Base-by-base conservation (phyloP, 2,888 invertebrate species). In the Dryobotodes eremita region DNA sequence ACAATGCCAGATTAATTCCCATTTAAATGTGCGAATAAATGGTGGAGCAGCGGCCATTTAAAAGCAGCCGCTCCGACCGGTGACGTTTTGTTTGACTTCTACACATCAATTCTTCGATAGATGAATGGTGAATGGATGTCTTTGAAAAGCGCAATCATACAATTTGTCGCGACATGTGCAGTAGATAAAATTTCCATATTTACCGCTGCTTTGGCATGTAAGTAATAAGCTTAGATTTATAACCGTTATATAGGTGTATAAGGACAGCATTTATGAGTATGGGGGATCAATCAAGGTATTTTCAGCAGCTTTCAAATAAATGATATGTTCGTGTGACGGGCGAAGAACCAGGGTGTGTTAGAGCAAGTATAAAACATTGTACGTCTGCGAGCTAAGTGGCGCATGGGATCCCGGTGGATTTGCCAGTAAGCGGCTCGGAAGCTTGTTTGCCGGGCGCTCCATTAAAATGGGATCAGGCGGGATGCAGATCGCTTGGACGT, bases 381-480 rank as follows among this genome's bases (percentile, higher is more conserved):
- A 94, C 89, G 93, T 93, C 90, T 90, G 88, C 90, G 91, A 91
- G 92, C 94, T 96, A 96, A 96, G 96, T 96, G 94, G 95, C 92
- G 95, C 94, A 95, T 91, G 89, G 95, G 95, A 95, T 96, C 94
- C 93, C 92, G 89, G 92, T 92, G 96, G 96, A 96, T 97, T 97
- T 96, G 92, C 93, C 94, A 91, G 95, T 95, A 96, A 96, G 96
- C 96, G 94, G 95, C 94, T 94, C 93, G 87, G 93, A 93, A 95
- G 96, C 96, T 95, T 96, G 96, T 96, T 96, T 96, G 96, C 96
- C 95, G 94, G 95, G 95, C 95, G 96, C 95, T 97, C 96, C 96
- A 97, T 97, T 97, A 97, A 97, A 97, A 96, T 96, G 93, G 97
- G 97, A 96, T 97, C 97, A 96, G 95, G 91, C 91, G 92, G 94